These are phyloP conservation scores for Xanthia icteritia DNA, from an alignment of 2,888 invertebrate genomes.

Conservation along the genomic window DNA sequence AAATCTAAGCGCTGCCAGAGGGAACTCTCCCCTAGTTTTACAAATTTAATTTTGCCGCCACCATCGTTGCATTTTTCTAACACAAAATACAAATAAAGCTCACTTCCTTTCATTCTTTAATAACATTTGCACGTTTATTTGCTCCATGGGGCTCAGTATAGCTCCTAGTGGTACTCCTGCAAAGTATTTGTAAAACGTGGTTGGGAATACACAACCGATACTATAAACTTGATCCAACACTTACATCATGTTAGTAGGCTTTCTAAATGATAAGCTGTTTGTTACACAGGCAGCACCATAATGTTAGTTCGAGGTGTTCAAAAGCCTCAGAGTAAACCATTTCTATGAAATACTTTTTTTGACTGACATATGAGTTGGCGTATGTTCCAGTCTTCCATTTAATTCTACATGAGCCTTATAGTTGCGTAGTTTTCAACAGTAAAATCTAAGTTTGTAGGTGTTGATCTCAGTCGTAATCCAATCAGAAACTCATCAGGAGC, in stretches of 20 bases:
- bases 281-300: background rate
- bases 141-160: constrained; percentile 15
- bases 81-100: constrained; percentile 60
- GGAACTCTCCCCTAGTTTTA: constrained; percentile 63
- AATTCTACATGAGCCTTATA: constrained; percentile 18
- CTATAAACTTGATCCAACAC: constrained; percentile 15
- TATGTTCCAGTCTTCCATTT: background rate
- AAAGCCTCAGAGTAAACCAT: constrained; percentile 21
- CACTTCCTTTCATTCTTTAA: constrained; percentile 41
- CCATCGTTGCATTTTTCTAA: constrained; percentile 50
- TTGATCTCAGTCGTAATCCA: constrained; percentile 81
- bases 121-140: constrained; percentile 31
- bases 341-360: background rate
- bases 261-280: background rate
- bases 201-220: background rate
- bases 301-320: background rate
- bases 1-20: constrained; percentile 62
- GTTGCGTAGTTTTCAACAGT: constrained; percentile 40
- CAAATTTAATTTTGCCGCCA: constrained; percentile 62
- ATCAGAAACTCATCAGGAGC: constrained; percentile 81
- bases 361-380: too few species aligned
- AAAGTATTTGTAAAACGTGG: constrained; percentile 35
- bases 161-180: constrained; percentile 20
- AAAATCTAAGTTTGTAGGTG: constrained; percentile 55
- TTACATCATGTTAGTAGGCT: background rate